A percentile compares a stretch with the other conserved stretches of the same genome.
Evolutionary conservation across 2,113 vertebrate genomes (phyloP).

Genomic region (Gorilla gorilla): DNA sequence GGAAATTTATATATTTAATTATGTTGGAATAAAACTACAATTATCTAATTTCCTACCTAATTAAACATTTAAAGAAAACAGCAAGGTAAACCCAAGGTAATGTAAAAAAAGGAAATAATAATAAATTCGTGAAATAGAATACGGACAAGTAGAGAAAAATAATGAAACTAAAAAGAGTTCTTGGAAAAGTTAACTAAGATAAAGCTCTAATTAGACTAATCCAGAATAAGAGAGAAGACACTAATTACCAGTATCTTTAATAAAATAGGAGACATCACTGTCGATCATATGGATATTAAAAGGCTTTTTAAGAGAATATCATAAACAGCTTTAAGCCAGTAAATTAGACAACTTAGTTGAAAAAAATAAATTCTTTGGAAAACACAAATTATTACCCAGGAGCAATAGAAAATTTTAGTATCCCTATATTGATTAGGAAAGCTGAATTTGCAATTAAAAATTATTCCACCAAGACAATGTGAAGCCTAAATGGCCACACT

Average conservation of each 20-base stretch:
- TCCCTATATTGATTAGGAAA: neutral
- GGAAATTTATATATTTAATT: neutral
- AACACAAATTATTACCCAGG: neutral
- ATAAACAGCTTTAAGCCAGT: neutral
- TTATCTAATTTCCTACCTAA: neutral
- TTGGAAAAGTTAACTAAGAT: neutral
- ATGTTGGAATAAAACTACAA: neutral
- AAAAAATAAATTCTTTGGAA: neutral
- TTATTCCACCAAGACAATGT: neutral
- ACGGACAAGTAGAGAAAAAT: neutral
- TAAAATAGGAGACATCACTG: neutral
- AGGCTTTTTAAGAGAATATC: neutral
- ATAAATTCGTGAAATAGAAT: neutral
- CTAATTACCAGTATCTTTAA: neutral
- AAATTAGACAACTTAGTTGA: neutral
- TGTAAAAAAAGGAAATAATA: neutral
- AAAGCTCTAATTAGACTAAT: neutral
- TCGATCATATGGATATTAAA: neutral
- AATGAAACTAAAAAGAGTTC: neutral
- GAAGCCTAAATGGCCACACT: neutral
- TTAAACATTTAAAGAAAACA: neutral
- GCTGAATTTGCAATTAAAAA: neutral
- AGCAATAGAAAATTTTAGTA: neutral
- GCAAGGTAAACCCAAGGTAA: neutral
- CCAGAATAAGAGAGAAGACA: neutral